phyloP scores from a whole-genome alignment of 2,113 vertebrate species.

The Charina bottae region DNA sequence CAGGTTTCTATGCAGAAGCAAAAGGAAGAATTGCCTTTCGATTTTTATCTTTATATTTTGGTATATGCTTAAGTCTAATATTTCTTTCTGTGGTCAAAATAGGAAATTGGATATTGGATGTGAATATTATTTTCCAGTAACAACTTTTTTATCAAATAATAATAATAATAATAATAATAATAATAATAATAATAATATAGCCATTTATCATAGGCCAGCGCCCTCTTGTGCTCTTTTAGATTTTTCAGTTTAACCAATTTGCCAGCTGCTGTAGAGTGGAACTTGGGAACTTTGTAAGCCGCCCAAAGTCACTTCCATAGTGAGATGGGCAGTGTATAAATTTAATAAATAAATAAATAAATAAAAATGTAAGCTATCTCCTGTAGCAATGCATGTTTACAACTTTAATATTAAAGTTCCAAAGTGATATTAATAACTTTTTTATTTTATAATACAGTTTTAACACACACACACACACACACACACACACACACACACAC shows the following conservation, averaged over 20 bases:
- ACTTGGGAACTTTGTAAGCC: neutral
- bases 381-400: neutral
- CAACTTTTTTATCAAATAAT: neutral
- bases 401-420: neutral
- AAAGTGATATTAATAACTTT: neutral
- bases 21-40: neutral
- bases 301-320: too few relatives aligned
- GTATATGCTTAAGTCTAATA: neutral
- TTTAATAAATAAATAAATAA: too few relatives aligned
- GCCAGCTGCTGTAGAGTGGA: neutral
- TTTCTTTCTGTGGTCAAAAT: neutral
- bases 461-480: too few relatives aligned
- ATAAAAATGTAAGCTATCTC: neutral
- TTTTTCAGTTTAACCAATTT: neutral
- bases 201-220: neutral
- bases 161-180: too few relatives aligned
- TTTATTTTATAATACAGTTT: neutral
- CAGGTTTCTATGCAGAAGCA: neutral
- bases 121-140: neutral
- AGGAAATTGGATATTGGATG: neutral
- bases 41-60: neutral
- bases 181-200: neutral
- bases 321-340: too few relatives aligned
- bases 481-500: too few relatives aligned
- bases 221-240: neutral